phyloP scores from a whole-genome alignment of 2,888 invertebrate genomes.

The Patella caerulea region DNA sequence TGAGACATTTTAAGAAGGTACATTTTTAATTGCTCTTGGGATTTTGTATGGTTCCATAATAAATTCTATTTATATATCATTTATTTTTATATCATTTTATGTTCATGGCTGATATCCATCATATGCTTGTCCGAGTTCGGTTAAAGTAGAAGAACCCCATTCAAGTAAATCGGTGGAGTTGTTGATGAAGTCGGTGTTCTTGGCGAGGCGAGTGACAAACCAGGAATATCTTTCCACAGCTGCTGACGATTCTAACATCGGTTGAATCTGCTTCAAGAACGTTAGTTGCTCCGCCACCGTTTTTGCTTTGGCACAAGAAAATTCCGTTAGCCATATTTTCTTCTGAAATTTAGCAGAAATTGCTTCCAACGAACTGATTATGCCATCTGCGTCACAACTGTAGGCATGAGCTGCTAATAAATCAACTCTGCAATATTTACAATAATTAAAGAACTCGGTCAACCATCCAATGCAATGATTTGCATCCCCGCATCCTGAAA shows the following conservation, averaged over 20 bases:
- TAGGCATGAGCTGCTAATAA: conserved; percentile 49
- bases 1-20: too few species aligned
- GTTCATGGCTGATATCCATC: conserved; percentile 19
- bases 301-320: conserved; percentile 39
- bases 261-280: conserved; percentile 39
- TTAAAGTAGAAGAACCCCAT: conserved; percentile 23
- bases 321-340: conserved; percentile 46
- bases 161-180: conserved; percentile 31
- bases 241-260: conserved; percentile 36
- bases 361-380: conserved; percentile 32
- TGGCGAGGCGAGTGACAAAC: conserved; percentile 33
- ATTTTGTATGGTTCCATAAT: too few species aligned
- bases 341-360: conserved; percentile 38
- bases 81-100: too few species aligned
- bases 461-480: conserved; percentile 42
- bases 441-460: conserved; percentile 44
- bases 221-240: conserved; percentile 40
- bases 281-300: conserved; percentile 30
- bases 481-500: conserved; percentile 28
- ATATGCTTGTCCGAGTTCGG: conserved; percentile 37
- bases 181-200: conserved; percentile 15
- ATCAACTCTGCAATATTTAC: conserved; percentile 44
- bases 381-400: conserved; percentile 36
- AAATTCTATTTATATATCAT: too few species aligned
- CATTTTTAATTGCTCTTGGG: too few species aligned